Evolutionary conservation across 2,888 invertebrate species (phyloP).

Genomic region (Ecliptopera silaceata): DNA sequence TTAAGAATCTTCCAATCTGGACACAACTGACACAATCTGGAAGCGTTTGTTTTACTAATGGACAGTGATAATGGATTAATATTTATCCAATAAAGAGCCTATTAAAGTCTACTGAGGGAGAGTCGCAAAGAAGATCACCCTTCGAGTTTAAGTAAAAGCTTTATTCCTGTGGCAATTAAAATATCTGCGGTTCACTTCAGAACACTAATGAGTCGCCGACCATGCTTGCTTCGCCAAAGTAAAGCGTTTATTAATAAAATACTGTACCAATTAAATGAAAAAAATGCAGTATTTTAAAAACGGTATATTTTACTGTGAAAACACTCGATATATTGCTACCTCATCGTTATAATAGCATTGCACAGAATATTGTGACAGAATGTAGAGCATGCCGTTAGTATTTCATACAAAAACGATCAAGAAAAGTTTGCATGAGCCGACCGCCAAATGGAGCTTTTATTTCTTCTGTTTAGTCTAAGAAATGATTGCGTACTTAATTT

Average conservation of each 20-base stretch:
- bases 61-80: constrained; percentile 24
- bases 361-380: constrained; percentile 10
- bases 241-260: constrained; percentile 50
- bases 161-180: constrained; percentile 63
- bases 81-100: constrained; percentile 26
- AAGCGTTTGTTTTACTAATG: constrained; percentile 33
- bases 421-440: background rate
- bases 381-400: constrained; percentile 33
- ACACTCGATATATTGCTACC: constrained; percentile 4
- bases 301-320: constrained; percentile 38
- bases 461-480: no score
- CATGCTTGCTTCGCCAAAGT: constrained; percentile 44
- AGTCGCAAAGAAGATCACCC: constrained; percentile 13
- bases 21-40: constrained; percentile 24
- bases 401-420: constrained; percentile 25
- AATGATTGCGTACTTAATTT: no score
- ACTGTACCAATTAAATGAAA: constrained; percentile 54
- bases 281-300: constrained; percentile 41
- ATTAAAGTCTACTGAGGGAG: constrained; percentile 13
- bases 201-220: constrained; percentile 60
- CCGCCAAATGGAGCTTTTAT: no score
- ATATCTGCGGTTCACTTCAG: constrained; percentile 53
- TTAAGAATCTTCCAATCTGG: constrained; percentile 21
- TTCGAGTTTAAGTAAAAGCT: constrained; percentile 28
- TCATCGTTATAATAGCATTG: constrained; percentile 17